A percentile compares a stretch with the other conserved stretches of the same genome.
Conservation (phyloP, 2,113 vertebrate genomes). For the Caranx ignobilis region DNA sequence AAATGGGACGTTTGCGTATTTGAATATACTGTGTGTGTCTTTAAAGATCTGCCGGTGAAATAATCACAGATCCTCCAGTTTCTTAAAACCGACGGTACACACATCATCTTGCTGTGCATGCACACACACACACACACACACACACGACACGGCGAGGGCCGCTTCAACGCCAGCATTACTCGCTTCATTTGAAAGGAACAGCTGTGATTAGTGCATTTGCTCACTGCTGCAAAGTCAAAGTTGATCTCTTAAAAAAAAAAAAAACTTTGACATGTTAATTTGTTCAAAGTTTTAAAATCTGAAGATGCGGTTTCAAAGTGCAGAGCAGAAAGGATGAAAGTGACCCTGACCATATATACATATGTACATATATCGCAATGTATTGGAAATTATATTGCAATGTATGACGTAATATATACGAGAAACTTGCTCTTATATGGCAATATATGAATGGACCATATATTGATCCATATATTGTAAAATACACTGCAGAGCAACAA, state of each 20-base stretch:
- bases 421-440: too few species aligned
- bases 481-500: too few species aligned
- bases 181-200: background rate
- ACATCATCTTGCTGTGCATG: background rate
- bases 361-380: too few species aligned
- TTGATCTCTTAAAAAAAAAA: too few species aligned
- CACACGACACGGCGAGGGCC: background rate
- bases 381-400: too few species aligned
- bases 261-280: background rate
- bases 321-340: background rate
- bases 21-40: background rate
- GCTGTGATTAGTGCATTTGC: background rate
- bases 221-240: background rate
- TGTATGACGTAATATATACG: too few species aligned
- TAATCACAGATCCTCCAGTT: conserved; percentile 1
- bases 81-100: background rate
- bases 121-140: background rate
- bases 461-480: too few species aligned
- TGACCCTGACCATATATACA: too few species aligned
- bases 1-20: background rate
- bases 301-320: background rate
- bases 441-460: too few species aligned
- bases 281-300: background rate
- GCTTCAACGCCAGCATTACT: background rate
- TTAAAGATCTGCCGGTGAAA: conserved; percentile 3